A percentile compares a stretch with the other conserved stretches of the same genome.
Conservation (phyloP, 2,797 vertebrate genomes). For the Acipenser ruthenus region DNA sequence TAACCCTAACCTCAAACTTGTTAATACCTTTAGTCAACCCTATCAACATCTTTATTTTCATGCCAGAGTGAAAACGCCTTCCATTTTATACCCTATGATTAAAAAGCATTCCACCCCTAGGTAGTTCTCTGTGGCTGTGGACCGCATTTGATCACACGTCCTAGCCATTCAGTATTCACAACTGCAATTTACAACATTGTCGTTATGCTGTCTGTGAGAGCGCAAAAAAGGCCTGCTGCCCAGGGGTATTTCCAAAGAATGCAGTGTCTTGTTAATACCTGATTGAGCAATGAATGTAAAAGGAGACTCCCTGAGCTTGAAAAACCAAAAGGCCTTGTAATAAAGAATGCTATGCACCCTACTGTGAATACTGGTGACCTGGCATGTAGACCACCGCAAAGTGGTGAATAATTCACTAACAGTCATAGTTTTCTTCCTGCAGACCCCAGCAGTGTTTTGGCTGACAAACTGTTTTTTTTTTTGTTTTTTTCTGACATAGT, state of each 20-base stretch:
- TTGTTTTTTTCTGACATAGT: not conserved
- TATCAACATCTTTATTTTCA: not conserved
- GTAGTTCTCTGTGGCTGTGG: slow-evolving; percentile 47
- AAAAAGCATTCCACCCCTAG: slow-evolving; percentile 48
- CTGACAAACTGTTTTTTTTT: slow-evolving; percentile 31
- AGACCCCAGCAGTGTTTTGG: slow-evolving; percentile 49
- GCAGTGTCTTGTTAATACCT: slow-evolving; percentile 62
- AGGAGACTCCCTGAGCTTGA: slow-evolving; percentile 39
- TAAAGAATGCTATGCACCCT: slow-evolving; percentile 48
- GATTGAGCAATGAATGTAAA: slow-evolving; percentile 40
- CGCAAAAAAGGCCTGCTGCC: slow-evolving; percentile 32
- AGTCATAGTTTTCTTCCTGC: slow-evolving; percentile 42
- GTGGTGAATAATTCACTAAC: slow-evolving; percentile 53
- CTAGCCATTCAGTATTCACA: slow-evolving; percentile 50
- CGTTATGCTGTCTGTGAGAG: slow-evolving; percentile 34
- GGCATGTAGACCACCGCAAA: slow-evolving; percentile 44
- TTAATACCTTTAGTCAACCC: slow-evolving; percentile 1
- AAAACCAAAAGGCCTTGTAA: slow-evolving; percentile 35
- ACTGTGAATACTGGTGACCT: slow-evolving; percentile 44
- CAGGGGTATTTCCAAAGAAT: slow-evolving; percentile 62
- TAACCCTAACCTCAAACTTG: not conserved
- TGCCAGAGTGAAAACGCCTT: slow-evolving; percentile 1
- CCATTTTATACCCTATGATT: slow-evolving; percentile 5
- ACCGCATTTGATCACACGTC: slow-evolving; percentile 50
- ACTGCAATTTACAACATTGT: slow-evolving; percentile 50